A percentile compares a stretch with the other conserved stretches of the same genome.
Evolutionary conservation across 2,888 invertebrate genomes (phyloP).

Genomic region (Stenotaenia linearis): DNA sequence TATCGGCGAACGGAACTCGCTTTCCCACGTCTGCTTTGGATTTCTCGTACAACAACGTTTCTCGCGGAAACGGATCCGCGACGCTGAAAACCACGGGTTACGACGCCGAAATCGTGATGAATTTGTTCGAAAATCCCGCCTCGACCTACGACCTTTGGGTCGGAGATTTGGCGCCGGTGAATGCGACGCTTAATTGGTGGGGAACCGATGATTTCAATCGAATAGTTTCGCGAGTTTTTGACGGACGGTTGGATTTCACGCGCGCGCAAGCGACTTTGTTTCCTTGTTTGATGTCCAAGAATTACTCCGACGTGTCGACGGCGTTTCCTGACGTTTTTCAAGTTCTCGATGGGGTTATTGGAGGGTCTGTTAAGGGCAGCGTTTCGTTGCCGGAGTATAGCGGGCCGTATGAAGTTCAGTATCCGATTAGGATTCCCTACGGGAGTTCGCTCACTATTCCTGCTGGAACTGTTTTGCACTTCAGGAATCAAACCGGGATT

Average conservation of each 20-base stretch:
- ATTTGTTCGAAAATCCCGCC: not conserved
- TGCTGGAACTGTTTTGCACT: not conserved
- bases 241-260: not conserved
- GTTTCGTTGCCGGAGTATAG: not conserved
- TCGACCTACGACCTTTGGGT: not conserved
- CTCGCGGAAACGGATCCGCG: not conserved
- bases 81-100: not conserved
- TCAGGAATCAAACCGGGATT: constrained; percentile 6
- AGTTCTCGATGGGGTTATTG: not conserved
- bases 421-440: constrained; percentile 17
- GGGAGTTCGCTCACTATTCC: constrained; percentile 26
- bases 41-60: constrained; percentile 14
- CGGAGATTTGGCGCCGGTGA: constrained; percentile 13
- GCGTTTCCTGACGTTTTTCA: constrained; percentile 17
- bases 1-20: not conserved
- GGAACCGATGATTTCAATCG: constrained; percentile 5
- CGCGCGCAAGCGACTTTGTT: not conserved
- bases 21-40: not conserved
- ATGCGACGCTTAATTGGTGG: constrained; percentile 28
- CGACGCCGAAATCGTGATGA: not conserved
- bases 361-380: constrained; percentile 10
- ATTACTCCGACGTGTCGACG: constrained; percentile 1
- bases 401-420: not conserved
- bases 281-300: constrained; percentile 19
- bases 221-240: not conserved